Conservation (phyloP, 2,113 vertebrate genomes). For the Asarcornis scutulata region DNA sequence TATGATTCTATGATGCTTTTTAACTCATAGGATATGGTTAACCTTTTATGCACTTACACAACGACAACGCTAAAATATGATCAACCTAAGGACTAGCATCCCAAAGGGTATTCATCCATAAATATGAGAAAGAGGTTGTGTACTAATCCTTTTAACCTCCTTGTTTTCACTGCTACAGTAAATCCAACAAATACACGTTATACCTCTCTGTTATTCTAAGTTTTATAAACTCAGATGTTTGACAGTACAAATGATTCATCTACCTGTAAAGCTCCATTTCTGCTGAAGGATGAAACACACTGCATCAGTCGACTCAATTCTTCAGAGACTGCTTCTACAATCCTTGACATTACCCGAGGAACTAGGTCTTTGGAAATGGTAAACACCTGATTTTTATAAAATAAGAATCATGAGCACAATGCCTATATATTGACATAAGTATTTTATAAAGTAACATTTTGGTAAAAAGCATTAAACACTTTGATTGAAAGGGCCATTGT, state of each 20-base stretch:
- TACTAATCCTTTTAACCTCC: background rate
- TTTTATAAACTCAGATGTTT: background rate
- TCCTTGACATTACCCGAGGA: constrained; percentile 87
- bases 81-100: background rate
- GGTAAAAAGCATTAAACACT: background rate
- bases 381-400: constrained; percentile 85
- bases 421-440: background rate
- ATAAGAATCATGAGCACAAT: background rate
- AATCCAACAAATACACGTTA: background rate
- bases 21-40: background rate
- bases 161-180: background rate
- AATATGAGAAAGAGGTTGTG: background rate
- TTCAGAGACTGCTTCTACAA: constrained; percentile 92
- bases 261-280: constrained; percentile 94
- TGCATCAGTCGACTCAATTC: constrained; percentile 96
- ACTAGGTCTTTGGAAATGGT: constrained; percentile 93
- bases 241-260: background rate
- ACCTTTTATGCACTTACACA: background rate
- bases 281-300: constrained; percentile 94
- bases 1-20: background rate
- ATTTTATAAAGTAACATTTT: background rate
- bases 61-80: background rate
- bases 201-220: background rate
- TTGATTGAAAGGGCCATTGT: background rate
- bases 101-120: background rate